These are phyloP conservation scores for Rhopilema esculentum DNA, from an alignment of 30 jellyfish, hydroid and myxozoan species.

Conservation along the genomic window DNA sequence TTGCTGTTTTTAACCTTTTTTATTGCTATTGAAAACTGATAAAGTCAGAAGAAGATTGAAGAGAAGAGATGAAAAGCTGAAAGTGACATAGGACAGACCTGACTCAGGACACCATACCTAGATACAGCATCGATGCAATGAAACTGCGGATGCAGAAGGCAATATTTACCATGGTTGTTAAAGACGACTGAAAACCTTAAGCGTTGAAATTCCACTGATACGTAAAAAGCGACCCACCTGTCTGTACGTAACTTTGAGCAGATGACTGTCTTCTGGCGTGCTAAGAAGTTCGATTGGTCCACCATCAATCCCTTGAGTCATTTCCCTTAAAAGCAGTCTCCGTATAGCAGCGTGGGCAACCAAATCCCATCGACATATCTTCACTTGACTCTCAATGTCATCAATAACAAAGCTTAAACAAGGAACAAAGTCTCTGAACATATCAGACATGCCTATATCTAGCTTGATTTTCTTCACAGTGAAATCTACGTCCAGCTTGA, in stretches of 20 bases:
- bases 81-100: no score
- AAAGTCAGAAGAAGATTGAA: no score
- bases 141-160: no score
- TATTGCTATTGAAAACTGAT: no score
- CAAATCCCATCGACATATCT: slow-evolving; percentile 93
- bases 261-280: slow-evolving; percentile 86
- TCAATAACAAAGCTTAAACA: slow-evolving; percentile 77
- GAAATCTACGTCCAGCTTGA: slow-evolving; percentile 82
- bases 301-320: slow-evolving; percentile 81
- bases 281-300: slow-evolving; percentile 79
- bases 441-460: slow-evolving; percentile 52
- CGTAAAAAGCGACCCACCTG: slow-evolving; percentile 27
- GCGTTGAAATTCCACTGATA: neutral
- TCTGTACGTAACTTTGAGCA: slow-evolving; percentile 83
- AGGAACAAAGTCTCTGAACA: slow-evolving; percentile 45
- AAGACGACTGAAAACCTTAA: neutral
- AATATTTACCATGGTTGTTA: no score
- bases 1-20: no score
- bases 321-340: slow-evolving; percentile 77
- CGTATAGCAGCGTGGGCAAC: slow-evolving; percentile 84
- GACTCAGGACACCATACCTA: no score
- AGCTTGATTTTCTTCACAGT: slow-evolving; percentile 66
- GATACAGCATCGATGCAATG: no score
- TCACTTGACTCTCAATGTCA: slow-evolving; percentile 73
- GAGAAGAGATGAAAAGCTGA: no score